Base-by-base conservation (phyloP, 2,888 invertebrate species). In the Melinopterus prodromus region DNA sequence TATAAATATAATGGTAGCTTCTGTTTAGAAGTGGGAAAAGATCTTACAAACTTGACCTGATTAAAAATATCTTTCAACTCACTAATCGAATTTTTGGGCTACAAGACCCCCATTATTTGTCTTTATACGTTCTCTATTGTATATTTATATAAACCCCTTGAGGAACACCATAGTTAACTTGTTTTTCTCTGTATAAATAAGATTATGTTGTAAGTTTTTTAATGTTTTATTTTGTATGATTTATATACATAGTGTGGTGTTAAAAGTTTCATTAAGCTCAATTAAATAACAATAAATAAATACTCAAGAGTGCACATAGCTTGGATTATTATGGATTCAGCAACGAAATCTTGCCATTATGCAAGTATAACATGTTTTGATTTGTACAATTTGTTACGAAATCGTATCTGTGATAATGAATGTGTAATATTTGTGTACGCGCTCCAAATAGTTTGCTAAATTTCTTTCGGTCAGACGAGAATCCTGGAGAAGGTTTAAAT, bases 301-400 rank as follows among this genome's bases (percentile, higher is more conserved):
- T 36, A 74, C 16, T 71, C 37, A 16, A 35, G 16, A 71, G 35
- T 26, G 16, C 71, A 71, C 35, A 26, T 71, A 16, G 15, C 71
- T 26, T 26, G 35, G 35, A 71, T 71, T 16, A 9, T 71, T 71
- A 5, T 36, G n/a, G 16, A 36, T 53, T 53, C 12, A 69, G 6
- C 16, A 69, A 7, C 15, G 6, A 26, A 77, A 77, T 69, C 80
- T 77, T 80, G 78, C 78, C 80, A 78, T 76, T 70, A 76, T 81
- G 77, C 81, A 81, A 81, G 70, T 81, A 81, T 81, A 70, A 79
- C 81, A 81, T 81, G 81, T 81, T 81, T 78, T 79, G 26, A 81
- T 79, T 81, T 81, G 81, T 81, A 81, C 81, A 81, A 79, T 79
- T 81, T 71, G 71, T 78, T 78, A 75, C 7, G 79, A 77, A 81